A percentile compares a stretch with the other conserved stretches of the same genome.
phyloP scores from a whole-genome alignment of 2,888 invertebrate species.

The Nyleta sp. region DNA sequence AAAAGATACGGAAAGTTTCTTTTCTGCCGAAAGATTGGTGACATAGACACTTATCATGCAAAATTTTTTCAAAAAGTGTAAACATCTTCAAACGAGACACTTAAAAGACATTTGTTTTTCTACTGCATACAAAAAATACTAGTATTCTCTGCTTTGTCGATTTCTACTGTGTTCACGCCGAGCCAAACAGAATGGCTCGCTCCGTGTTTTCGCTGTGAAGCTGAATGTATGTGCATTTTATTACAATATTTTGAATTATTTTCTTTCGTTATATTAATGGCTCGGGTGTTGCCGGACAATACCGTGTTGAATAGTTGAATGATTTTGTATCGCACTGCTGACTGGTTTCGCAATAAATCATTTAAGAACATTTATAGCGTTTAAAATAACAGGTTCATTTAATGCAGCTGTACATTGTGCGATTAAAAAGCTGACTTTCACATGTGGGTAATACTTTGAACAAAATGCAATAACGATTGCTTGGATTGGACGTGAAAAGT shows the following conservation, averaged over 20 bases:
- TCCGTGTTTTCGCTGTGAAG: background rate
- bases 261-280: slow-evolving; percentile 16
- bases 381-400: slow-evolving; percentile 46
- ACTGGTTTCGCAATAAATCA: slow-evolving; percentile 40
- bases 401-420: slow-evolving; percentile 7
- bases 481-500: slow-evolving; percentile 18
- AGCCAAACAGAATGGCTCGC: too few species aligned
- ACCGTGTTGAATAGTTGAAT: slow-evolving; percentile 25
- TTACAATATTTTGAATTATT: slow-evolving; percentile 19
- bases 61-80: too few species aligned
- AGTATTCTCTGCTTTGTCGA: too few species aligned
- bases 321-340: slow-evolving; percentile 26
- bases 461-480: slow-evolving; percentile 12
- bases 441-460: slow-evolving; percentile 14
- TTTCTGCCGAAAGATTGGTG: too few species aligned
- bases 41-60: too few species aligned
- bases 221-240: slow-evolving; percentile 8
- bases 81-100: too few species aligned
- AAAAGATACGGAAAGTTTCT: too few species aligned
- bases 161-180: too few species aligned
- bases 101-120: too few species aligned
- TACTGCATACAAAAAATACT: too few species aligned
- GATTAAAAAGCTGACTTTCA: slow-evolving; percentile 30
- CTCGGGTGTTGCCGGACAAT: slow-evolving; percentile 8
- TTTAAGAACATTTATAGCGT: slow-evolving; percentile 37